phyloP scores from a whole-genome alignment of 1,140 invertebrate genomes.

The Drosophila eugracilis region DNA sequence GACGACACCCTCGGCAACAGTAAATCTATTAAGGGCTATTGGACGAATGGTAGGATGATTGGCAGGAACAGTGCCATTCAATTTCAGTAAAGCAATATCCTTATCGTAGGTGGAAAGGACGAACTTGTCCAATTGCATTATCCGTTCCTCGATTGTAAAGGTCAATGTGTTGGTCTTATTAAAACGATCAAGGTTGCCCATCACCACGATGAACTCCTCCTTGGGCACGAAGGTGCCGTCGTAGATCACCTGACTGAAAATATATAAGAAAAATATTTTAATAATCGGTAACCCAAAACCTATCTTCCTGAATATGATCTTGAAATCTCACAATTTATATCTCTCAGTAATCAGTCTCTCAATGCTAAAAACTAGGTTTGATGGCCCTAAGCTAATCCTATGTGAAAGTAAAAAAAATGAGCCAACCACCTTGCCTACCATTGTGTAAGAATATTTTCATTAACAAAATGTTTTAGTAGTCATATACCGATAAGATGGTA shows the following conservation, averaged over 20 bases:
- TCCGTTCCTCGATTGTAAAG: conserved; percentile 52
- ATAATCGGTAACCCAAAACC: no score
- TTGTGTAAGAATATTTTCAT: background rate
- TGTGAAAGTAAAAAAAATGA: no score
- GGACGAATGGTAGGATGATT: conserved; percentile 66
- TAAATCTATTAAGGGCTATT: conserved; percentile 40
- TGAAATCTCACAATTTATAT: no score
- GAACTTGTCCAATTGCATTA: conserved; percentile 50
- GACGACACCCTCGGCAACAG: conserved; percentile 22
- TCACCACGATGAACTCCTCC: conserved; percentile 66
- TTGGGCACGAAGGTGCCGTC: conserved; percentile 62
- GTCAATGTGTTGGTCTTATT: conserved; percentile 53
- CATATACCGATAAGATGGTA: background rate
- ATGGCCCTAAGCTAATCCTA: no score
- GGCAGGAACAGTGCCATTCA: conserved; percentile 60
- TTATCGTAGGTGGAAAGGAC: conserved; percentile 54
- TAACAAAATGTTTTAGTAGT: background rate
- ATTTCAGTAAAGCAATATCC: conserved; percentile 63
- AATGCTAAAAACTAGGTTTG: no score
- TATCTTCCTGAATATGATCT: no score
- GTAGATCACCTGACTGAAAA: conserved; percentile 50
- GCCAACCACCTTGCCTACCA: background rate
- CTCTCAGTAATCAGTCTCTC: no score
- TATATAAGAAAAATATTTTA: background rate
- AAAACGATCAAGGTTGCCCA: conserved; percentile 80